Evolutionary conservation across 1,140 invertebrate genomes (phyloP).

Genomic region (Hydropsyche tenuis): DNA sequence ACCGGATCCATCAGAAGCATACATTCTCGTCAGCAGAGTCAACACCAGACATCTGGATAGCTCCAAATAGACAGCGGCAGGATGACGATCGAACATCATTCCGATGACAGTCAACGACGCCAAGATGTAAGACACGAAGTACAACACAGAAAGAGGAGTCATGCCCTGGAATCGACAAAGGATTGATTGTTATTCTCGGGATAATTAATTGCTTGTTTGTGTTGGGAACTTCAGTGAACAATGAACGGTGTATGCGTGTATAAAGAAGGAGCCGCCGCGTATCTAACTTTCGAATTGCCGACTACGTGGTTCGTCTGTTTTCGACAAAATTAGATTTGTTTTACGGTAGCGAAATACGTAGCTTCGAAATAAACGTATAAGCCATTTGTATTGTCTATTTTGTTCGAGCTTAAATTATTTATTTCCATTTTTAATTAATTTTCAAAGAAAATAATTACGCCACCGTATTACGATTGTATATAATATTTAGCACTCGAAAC

Average conservation of each 20-base stretch:
- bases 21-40: slow-evolving; percentile 46
- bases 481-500: no score
- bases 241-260: neutral
- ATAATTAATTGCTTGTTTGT: slow-evolving; percentile 8
- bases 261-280: neutral
- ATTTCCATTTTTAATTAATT: no score
- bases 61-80: slow-evolving; percentile 63
- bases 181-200: neutral
- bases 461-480: no score
- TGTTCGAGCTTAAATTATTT: no score
- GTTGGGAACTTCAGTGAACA: neutral
- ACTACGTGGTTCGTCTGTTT: slow-evolving; percentile 3
- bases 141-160: slow-evolving; percentile 63
- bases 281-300: neutral
- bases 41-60: slow-evolving; percentile 64
- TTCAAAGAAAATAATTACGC: no score
- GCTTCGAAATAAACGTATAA: no score
- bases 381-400: no score
- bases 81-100: slow-evolving; percentile 70
- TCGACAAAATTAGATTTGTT: slow-evolving; percentile 13
- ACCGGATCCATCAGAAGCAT: slow-evolving; percentile 22
- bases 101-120: slow-evolving; percentile 73
- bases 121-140: slow-evolving; percentile 69
- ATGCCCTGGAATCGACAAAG: slow-evolving; percentile 63
- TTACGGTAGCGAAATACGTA: no score